phyloP scores from a whole-genome alignment of 2,113 vertebrate species.

The Balaeniceps rex region DNA sequence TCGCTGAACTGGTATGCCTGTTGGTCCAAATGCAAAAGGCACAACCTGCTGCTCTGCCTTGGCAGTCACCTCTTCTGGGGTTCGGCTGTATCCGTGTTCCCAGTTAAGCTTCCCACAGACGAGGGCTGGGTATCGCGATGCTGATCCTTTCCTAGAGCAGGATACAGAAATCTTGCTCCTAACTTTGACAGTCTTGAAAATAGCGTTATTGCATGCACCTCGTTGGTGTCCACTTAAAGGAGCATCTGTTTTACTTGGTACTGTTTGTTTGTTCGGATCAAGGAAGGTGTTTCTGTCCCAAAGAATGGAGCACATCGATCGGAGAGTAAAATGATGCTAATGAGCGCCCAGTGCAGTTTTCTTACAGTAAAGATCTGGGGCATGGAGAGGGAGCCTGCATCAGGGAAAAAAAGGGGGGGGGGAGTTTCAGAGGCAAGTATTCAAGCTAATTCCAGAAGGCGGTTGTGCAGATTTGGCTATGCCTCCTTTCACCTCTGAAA shows the following conservation, averaged over 20 bases:
- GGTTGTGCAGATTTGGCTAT: neutral
- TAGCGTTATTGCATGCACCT: neutral
- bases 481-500: neutral
- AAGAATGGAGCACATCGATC: neutral
- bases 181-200: neutral
- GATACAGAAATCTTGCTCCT: neutral
- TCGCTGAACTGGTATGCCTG: neutral
- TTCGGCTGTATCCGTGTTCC: neutral
- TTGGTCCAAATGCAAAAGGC: neutral
- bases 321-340: neutral
- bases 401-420: too few relatives aligned
- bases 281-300: neutral
- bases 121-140: fast-evolving
- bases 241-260: neutral
- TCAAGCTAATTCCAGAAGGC: neutral
- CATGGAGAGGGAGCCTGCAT: neutral
- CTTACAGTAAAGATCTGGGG: neutral
- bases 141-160: neutral
- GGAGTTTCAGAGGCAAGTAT: neutral
- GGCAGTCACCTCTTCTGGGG: neutral
- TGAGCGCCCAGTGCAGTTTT: neutral
- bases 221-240: neutral
- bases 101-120: neutral
- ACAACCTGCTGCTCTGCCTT: neutral
- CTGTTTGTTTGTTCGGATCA: neutral